A percentile compares a stretch with the other conserved stretches of the same genome.
These are phyloP conservation scores for Albula goreensis DNA, from an alignment of 2,113 vertebrate species.

Conservation along the genomic window DNA sequence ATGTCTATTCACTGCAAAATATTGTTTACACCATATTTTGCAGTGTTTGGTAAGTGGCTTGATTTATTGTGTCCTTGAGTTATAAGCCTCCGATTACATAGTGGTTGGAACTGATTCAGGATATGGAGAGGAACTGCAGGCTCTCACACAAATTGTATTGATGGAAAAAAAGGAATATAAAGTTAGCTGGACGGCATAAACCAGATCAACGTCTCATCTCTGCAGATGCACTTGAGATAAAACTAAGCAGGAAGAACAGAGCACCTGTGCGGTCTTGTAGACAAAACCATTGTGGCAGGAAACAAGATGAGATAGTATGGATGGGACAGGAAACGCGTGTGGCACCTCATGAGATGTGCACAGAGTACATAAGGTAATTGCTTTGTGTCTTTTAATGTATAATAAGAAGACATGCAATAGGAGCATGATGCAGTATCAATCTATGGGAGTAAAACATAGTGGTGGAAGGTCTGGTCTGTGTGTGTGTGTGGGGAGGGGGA, in stretches of 20 bases:
- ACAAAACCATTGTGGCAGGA: too few species aligned
- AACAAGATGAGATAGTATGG: too few species aligned
- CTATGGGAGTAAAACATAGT: too few species aligned
- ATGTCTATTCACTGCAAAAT: neutral
- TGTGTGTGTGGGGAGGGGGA: neutral
- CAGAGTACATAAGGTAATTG: neutral
- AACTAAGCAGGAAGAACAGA: neutral
- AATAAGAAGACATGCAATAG: neutral
- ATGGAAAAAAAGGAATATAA: constrained; percentile 54
- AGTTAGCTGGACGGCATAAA: constrained; percentile 54
- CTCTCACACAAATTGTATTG: constrained; percentile 63
- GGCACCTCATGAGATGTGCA: too few species aligned
- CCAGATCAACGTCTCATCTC: constrained; percentile 48
- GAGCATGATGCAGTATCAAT: neutral
- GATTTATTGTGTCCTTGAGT: constrained; percentile 37
- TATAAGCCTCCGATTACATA: constrained; percentile 51
- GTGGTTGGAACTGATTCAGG: constrained; percentile 49
- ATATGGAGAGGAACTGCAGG: constrained; percentile 39
- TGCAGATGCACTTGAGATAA: neutral
- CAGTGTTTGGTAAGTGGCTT: constrained; percentile 26
- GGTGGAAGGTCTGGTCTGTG: neutral
- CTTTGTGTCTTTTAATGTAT: neutral
- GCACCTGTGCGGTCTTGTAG: neutral
- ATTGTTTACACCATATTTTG: constrained; percentile 6
- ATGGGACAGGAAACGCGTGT: too few species aligned